Evolutionary conservation across 2,113 vertebrate genomes (phyloP).

Genomic region (Corydoras sp.): DNA sequence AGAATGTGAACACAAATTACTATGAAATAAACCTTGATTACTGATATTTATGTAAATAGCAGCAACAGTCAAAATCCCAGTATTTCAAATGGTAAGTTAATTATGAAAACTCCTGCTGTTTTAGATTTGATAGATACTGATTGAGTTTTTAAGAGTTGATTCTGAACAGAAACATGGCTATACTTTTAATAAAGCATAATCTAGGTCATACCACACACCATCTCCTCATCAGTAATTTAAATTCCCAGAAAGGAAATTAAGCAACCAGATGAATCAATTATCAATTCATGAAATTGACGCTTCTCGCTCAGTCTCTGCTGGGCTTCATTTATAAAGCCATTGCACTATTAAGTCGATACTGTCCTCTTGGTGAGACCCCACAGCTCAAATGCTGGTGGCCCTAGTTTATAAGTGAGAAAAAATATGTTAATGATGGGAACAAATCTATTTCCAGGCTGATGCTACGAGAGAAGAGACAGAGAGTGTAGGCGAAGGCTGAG

Average conservation of each 20-base stretch:
- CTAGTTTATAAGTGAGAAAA: not conserved
- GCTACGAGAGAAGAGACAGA: not conserved
- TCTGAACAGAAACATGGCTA: not conserved
- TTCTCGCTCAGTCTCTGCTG: slow-evolving; percentile 1
- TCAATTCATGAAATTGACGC: slow-evolving; percentile 9
- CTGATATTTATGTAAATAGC: too few relatives aligned
- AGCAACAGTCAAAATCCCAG: too few relatives aligned
- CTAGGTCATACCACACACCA: slow-evolving; percentile 10
- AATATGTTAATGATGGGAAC: not conserved
- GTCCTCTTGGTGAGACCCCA: not conserved
- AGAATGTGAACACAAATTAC: too few relatives aligned
- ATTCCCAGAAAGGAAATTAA: slow-evolving; percentile 28
- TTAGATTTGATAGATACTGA: not conserved
- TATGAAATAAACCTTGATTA: too few relatives aligned
- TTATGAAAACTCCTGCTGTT: not conserved
- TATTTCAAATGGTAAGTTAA: too few relatives aligned
- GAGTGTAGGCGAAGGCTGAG: not conserved
- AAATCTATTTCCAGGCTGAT: not conserved
- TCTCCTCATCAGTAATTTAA: slow-evolving; percentile 10
- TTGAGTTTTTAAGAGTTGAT: not conserved
- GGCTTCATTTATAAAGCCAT: slow-evolving; percentile 15
- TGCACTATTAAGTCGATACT: not conserved
- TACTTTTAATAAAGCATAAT: not conserved
- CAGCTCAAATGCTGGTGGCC: not conserved
- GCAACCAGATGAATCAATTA: slow-evolving; percentile 28